Conservation (phyloP, 2,888 invertebrate genomes). For the Linyphia triangularis region DNA sequence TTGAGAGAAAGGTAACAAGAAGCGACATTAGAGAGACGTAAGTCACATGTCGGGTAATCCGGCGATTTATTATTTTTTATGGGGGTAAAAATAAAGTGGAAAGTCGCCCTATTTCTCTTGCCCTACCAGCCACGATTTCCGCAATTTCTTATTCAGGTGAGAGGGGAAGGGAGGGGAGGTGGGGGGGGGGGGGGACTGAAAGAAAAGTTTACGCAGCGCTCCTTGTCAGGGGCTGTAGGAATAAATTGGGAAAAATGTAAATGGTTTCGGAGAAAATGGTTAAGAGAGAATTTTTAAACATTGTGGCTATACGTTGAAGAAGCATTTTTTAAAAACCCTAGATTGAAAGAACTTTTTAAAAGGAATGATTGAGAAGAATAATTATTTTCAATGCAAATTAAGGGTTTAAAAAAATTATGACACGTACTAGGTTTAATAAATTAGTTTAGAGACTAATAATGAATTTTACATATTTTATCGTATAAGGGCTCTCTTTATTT, state of each 20-base stretch:
- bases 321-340: too few species aligned
- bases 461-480: too few species aligned
- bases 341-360: background rate
- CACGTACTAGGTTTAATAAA: too few species aligned
- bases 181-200: background rate
- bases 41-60: slow-evolving; percentile 45
- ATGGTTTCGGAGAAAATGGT: background rate
- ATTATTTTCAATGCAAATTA: too few species aligned
- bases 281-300: background rate
- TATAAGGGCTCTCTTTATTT: too few species aligned
- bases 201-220: background rate
- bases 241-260: background rate
- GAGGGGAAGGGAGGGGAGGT: background rate
- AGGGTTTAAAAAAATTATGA: too few species aligned
- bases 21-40: slow-evolving; percentile 51
- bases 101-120: background rate
- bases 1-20: slow-evolving; percentile 42
- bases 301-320: too few species aligned
- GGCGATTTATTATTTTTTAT: slow-evolving; percentile 49
- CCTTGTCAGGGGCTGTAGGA: background rate
- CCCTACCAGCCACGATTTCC: background rate
- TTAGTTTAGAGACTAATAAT: too few species aligned
- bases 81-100: slow-evolving; percentile 25
- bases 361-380: background rate
- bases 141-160: background rate